phyloP scores from a whole-genome alignment of 2,888 invertebrate genomes.

The Clepsis dumicolana region DNA sequence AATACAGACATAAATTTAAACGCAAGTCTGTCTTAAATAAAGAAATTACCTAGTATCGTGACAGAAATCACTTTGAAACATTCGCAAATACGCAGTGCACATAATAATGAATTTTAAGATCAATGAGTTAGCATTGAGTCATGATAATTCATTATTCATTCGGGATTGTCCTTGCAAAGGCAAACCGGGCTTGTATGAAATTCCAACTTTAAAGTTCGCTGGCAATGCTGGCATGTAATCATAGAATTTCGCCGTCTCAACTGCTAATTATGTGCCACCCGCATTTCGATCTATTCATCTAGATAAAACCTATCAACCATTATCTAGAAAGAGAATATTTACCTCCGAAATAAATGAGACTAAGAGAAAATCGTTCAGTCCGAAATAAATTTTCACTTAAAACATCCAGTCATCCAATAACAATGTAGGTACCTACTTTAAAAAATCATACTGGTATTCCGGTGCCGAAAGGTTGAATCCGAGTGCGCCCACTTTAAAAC shows the following conservation, averaged over 20 bases:
- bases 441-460: background rate
- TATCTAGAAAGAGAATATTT: background rate
- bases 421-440: background rate
- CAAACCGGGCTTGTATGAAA: slow-evolving; percentile 27
- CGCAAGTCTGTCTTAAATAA: background rate
- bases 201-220: slow-evolving; percentile 31
- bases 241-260: slow-evolving; percentile 21
- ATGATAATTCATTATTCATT: slow-evolving; percentile 33
- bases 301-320: background rate
- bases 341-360: too few relatives aligned
- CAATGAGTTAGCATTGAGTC: slow-evolving; percentile 19
- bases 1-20: too few relatives aligned
- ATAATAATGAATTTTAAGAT: background rate
- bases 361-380: too few relatives aligned
- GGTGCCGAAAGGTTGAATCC: background rate
- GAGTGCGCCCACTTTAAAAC: background rate
- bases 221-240: slow-evolving; percentile 13
- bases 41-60: background rate
- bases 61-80: background rate
- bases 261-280: background rate
- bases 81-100: background rate
- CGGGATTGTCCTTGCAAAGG: slow-evolving; percentile 40
- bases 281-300: slow-evolving; percentile 10
- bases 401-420: background rate
- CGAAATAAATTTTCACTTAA: too few relatives aligned